Evolutionary conservation across 1,140 invertebrate species (phyloP), one percentile per base, ranked within the genome.

Genomic region (Cardiocondyla obscurior): DNA sequence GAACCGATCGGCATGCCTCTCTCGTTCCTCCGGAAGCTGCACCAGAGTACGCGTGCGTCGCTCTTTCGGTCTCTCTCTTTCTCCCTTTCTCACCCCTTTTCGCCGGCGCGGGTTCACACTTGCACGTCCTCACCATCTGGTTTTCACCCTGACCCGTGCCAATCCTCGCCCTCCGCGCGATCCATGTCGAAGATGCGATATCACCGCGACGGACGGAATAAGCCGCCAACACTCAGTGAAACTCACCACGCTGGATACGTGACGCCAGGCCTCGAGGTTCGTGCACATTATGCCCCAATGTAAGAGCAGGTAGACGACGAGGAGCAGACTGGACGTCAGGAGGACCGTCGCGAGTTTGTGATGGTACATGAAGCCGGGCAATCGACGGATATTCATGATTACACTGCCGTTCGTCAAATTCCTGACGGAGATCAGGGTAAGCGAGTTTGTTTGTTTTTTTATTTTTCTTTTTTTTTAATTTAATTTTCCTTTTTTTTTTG

Each of bases 231-330:
- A 30, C 10, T 22, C 46, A 55, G 57, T 22, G 42, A 36, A 51
- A 93, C 95, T 95, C 92, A 96, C 95, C 93, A 95, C 92, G 65
- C 90, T 93, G 58, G 94, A 94, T 14, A 95, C 94, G 88, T 95
- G 94, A 62, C 93, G 91, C 92, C 94, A 94, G 16, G 95, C 94
- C 85, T 95, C 94, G 25, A 95, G 88, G 90, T 95, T 95, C 28
- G 94, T 94, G 89, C 95, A 96, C 79, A 95, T 90, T 30, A 96
- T 87, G 16, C 95, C 95, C 95, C 95, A 95, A 90, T 94, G 94
- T 70, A 95, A 91, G 33, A 95, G 91, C 30, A 95, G 85, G 67
- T 92, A 93, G 28, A 94, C 51, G 70, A 93, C 81, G 33, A 91
- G 51, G 4, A 93, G 65, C 46, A 92, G 46, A 0, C 81, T 10